Percentiles rank a stretch among this genome's conserved stretches.
Conservation (phyloP, 2,888 invertebrate genomes). For the Hyposoter dolosus region DNA sequence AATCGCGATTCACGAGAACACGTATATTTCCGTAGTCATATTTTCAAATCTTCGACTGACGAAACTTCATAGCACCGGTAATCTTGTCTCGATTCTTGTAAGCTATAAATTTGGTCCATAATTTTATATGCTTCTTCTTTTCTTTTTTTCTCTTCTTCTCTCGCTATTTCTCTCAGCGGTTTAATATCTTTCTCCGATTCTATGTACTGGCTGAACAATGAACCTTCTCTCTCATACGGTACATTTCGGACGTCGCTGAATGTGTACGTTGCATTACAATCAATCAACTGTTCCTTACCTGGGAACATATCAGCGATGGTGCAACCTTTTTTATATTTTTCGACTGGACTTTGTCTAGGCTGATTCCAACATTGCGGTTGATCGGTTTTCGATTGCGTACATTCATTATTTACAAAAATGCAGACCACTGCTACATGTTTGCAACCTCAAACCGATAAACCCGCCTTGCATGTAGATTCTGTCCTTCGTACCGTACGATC, state of each 20-base stretch:
- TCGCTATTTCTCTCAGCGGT: slow-evolving; percentile 43
- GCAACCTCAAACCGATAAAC: slow-evolving; percentile 32
- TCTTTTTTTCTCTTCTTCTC: slow-evolving; percentile 17
- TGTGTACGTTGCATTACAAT: slow-evolving; percentile 29
- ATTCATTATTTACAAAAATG: slow-evolving; percentile 49
- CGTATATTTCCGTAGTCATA: slow-evolving; percentile 33
- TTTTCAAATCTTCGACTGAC: slow-evolving; percentile 35
- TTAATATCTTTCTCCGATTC: slow-evolving; percentile 39
- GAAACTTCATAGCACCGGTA: slow-evolving; percentile 31
- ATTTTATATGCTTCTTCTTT: slow-evolving; percentile 4
- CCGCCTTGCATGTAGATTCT: slow-evolving; percentile 16
- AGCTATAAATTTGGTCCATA: not conserved
- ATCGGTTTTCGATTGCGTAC: slow-evolving; percentile 56
- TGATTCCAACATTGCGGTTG: slow-evolving; percentile 51
- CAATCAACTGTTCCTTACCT: not conserved
- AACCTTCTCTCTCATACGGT: not conserved
- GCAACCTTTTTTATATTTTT: slow-evolving; percentile 50
- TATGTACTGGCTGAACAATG: slow-evolving; percentile 38
- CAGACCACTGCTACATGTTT: slow-evolving; percentile 61
- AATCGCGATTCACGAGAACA: slow-evolving; percentile 8
- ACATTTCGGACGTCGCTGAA: slow-evolving; percentile 27
- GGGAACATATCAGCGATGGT: slow-evolving; percentile 19
- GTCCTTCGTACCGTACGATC: slow-evolving; percentile 2
- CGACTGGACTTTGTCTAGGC: slow-evolving; percentile 33
- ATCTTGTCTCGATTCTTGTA: slow-evolving; percentile 22